A percentile compares a stretch with the other conserved stretches of the same genome.
Evolutionary conservation across 2,797 vertebrate genomes (phyloP).

Genomic region (Orientallactaga sibirica): DNA sequence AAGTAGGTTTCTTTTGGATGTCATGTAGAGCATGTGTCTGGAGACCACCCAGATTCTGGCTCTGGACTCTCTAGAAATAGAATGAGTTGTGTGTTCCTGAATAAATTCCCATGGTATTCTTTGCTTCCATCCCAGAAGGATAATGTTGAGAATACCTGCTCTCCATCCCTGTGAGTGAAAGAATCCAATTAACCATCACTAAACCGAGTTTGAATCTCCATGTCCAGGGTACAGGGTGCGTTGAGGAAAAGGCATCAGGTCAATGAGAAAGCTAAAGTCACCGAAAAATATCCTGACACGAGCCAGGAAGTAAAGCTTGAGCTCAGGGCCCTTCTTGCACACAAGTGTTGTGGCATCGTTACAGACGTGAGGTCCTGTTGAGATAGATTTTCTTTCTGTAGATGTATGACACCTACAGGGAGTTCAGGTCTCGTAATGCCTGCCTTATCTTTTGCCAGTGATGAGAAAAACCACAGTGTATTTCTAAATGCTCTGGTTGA

Average conservation of each 20-base stretch:
- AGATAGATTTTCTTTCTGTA: not conserved
- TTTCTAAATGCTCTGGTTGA: slow-evolving; percentile 37
- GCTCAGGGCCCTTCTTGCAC: not conserved
- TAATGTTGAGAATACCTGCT: not conserved
- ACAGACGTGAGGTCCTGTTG: not conserved
- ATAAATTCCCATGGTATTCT: not conserved
- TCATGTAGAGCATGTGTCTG: not conserved
- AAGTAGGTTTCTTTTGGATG: not conserved
- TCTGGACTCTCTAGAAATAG: not conserved
- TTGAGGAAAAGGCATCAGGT: not conserved
- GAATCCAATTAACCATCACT: not conserved
- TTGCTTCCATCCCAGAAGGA: not conserved
- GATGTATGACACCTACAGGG: not conserved
- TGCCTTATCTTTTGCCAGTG: slow-evolving; percentile 19
- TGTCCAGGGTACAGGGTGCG: not conserved
- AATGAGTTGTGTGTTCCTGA: not conserved
- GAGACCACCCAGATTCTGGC: not conserved
- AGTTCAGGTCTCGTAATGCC: not conserved
- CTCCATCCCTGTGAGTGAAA: not conserved
- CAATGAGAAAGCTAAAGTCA: slow-evolving; percentile 37
- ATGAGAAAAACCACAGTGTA: not conserved
- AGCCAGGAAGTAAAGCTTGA: not conserved
- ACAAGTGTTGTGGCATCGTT: not conserved
- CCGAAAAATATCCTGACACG: not conserved
- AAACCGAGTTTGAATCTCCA: not conserved